Base-by-base conservation (phyloP, 2,888 invertebrate species). In the Trisateles emortualis region DNA sequence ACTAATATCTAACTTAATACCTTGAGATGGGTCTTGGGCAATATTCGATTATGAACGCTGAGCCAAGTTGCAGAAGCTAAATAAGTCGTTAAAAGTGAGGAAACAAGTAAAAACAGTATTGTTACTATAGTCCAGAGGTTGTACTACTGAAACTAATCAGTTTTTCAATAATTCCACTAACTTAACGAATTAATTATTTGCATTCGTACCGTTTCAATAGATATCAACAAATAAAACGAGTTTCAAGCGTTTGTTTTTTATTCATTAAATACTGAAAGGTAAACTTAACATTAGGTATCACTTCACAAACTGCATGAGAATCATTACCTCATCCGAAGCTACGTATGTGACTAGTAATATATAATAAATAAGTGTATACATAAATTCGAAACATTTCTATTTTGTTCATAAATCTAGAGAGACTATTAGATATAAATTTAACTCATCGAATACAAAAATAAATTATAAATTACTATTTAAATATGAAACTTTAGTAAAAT, bases 261-360 rank as follows among this genome's bases (percentile, higher is more conserved):
- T 56, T 72, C 59, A 51, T 59, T 76, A 59, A 82, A 81, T 79
- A 82, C 77, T 80, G 78, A 70, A 49, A 63, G 64, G 68, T 56
- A 59, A n/a, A 69, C 74, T 73, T 77, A 75, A 65, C 29, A 68
- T 65, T 60, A 70, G 44, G 49, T 62, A 64, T 64, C 65, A 67
- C 61, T 64, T 62, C 54, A 62, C 60, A 71, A 62, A 68, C 60
- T 51, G 54, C 50, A 56, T 64, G 74, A 72, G 72, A 74, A 73
- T 67, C 70, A 61, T 69, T 52, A 70, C 68, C 68, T 70, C 59
- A 65, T 54, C 65, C 56, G 60, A 74, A 65, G 54, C 53, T 65
- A 65, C 68, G 63, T 78, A 61, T 70, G 63, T 79, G 81, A 79
- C 78, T 81, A 80, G 80, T 73, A 66, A 66, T 45, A 64, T 62